A percentile compares a stretch with the other conserved stretches of the same genome.
These are phyloP conservation scores for Cenopis cana DNA, from an alignment of 2,888 invertebrate species.

Conservation along the genomic window DNA sequence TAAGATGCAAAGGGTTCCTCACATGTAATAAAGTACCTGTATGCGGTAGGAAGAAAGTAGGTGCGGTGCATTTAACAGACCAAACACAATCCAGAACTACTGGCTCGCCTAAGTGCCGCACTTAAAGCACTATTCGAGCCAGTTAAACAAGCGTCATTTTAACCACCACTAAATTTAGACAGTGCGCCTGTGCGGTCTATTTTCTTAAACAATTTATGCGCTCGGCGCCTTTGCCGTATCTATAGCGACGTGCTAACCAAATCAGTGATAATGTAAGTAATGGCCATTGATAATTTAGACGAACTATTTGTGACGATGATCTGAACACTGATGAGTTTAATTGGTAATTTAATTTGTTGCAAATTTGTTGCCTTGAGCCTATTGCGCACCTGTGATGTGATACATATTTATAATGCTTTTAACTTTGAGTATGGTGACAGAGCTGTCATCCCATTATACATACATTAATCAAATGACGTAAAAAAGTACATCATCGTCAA, in stretches of 20 bases:
- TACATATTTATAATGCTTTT: too few relatives aligned
- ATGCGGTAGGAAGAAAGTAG: not conserved
- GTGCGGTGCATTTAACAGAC: not conserved
- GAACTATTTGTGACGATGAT: slow-evolving; percentile 74
- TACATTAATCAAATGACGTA: not conserved
- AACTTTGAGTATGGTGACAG: too few relatives aligned
- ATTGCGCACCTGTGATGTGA: slow-evolving; percentile 17
- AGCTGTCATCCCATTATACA: too few relatives aligned
- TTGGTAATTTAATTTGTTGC: slow-evolving; percentile 60
- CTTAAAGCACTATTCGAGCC: slow-evolving; percentile 31
- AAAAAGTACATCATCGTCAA: too few relatives aligned
- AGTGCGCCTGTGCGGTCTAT: slow-evolving; percentile 68
- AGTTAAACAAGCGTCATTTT: slow-evolving; percentile 42
- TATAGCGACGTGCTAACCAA: slow-evolving; percentile 65
- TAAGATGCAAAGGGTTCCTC: not conserved
- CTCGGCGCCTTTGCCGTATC: slow-evolving; percentile 70
- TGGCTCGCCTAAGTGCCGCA: slow-evolving; percentile 15
- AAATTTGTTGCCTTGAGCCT: slow-evolving; percentile 5
- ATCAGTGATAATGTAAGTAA: slow-evolving; percentile 74
- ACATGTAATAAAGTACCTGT: not conserved
- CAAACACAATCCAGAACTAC: not conserved
- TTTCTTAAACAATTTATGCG: slow-evolving; percentile 77
- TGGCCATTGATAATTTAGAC: slow-evolving; percentile 66
- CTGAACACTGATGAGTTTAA: slow-evolving; percentile 66
- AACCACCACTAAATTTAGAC: slow-evolving; percentile 52